Base-by-base conservation (phyloP, 2,888 invertebrate species). In the Drosophila kanekoi region DNA sequence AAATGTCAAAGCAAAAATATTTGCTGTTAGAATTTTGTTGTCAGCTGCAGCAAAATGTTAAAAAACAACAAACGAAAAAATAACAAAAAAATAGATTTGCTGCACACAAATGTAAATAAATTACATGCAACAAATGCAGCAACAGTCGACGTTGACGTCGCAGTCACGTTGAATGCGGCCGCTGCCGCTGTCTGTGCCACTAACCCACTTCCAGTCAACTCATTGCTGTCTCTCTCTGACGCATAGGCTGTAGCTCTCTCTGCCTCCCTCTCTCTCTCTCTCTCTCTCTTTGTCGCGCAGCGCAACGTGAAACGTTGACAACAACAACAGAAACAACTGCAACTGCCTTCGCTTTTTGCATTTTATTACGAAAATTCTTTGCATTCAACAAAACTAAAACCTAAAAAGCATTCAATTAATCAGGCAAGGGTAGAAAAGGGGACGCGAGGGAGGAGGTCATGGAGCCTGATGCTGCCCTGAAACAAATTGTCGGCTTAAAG, bases 171-270 rank as follows among this genome's bases (percentile, higher is more conserved):
- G 77, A 61, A 61, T 66, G 81, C 51, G 32, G 77, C 53, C 51
- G 68, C 63, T 58, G 74, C 74, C 61, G 80, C 74, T 77, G 75
- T 72, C 59, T 84, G 85, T 85, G 85, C 85, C 84, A 85, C 85
- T 85, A 85, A 85, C 85, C 85, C 73, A 85, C 89, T 84, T 85
- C 76, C 66, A 79, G 83, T 82, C 83, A 81, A 83, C 72, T 74
- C 63, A 60, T 9, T 20, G 60, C 67, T 45, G 35, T 70, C 70
- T 62, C 73, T 60, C 16, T 77, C 57, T 32, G 35, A 32, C 58
- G n/a, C 45, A 52, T 44, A 54, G 20, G 52, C 63, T 14, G 20
- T 9, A 4, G 14, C 47, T 18, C 41, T 20, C 20, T 6, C 10
- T 20, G 32, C 11, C 13, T 13, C 57, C 10, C 44, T 57, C 32